Base-by-base conservation (phyloP, 1,140 invertebrate genomes). In the Leptinotarsa defecta region DNA sequence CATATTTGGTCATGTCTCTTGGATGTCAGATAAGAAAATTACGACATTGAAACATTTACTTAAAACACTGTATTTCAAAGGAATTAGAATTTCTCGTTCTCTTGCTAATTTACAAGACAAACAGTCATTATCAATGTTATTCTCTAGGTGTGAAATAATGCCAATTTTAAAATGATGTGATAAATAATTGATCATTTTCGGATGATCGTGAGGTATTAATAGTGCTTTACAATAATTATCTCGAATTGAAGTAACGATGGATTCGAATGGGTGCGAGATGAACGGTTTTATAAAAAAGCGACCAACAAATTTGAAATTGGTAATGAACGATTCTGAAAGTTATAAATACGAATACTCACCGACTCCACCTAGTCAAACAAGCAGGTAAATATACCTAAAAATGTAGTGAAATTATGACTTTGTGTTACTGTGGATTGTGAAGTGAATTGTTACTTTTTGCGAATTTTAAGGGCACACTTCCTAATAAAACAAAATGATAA, bases 41-140 rank as follows among this genome's bases (percentile, higher is more conserved):
- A 49, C 70, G 70, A 57, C 70, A 61, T 22, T 71, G 70, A 15
- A 71, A 15, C 19, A 22, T 48, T 61, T 49, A 49, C 49, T 27
- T 24, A 57, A 24, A n/a, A 8, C n/a, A 19, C 4, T 57, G 65
- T 17, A 68, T 57, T 57, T 57, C 52, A 17, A 17, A 17, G 52
- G 34, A 43, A 43, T 70, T 43, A 27, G 61, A 17, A 62, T 71
- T 57, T 34, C 70, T 57, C 49, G 52, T 13, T 71, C 48, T 43
- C n/a, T 15, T n/a, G 70, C 52, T 71, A 71, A 71, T 71, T 71
- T 34, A 8, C 22, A 15, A 4, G 11, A 15, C 49, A 71, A 71
- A 71, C 24, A 71, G 20, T 27, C 20, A 71, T 71, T 15, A 71
- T 71, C 61, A 71, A 71, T 71, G 57, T 57, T 71, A 61, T 71